A percentile compares a stretch with the other conserved stretches of the same genome.
Evolutionary conservation across 2,888 invertebrate genomes (phyloP).

Genomic region (Calephelis perditalis): DNA sequence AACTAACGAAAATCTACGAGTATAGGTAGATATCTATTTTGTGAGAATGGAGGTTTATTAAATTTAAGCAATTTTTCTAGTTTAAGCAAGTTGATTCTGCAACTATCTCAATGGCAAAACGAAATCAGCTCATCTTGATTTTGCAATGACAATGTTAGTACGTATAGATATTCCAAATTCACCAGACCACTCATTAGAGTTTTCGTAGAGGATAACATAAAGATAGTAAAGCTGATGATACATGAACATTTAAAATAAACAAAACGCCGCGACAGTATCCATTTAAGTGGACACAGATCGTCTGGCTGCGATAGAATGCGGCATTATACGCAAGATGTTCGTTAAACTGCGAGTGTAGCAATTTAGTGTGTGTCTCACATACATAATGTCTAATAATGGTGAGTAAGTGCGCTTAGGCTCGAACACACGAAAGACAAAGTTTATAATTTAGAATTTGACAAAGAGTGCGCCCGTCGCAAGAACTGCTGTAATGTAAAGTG

Average conservation of each 20-base stretch:
- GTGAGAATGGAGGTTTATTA: too few relatives aligned
- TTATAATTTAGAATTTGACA: not conserved
- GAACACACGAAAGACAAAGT: slow-evolving; percentile 14
- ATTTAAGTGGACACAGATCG: slow-evolving; percentile 34
- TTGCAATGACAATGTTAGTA: too few relatives aligned
- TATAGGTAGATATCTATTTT: too few relatives aligned
- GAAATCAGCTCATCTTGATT: too few relatives aligned
- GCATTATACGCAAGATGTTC: slow-evolving; percentile 37
- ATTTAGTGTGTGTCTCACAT: slow-evolving; percentile 54
- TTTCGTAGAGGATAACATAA: not conserved
- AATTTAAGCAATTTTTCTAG: too few relatives aligned
- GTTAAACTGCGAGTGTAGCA: slow-evolving; percentile 43
- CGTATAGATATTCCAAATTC: too few relatives aligned
- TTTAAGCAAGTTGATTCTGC: too few relatives aligned
- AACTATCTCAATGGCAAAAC: too few relatives aligned
- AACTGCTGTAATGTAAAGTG: too few relatives aligned
- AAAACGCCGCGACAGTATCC: slow-evolving; percentile 8
- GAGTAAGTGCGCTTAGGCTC: slow-evolving; percentile 31
- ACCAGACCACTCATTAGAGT: too few relatives aligned
- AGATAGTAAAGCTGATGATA: slow-evolving; percentile 5
- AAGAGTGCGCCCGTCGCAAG: too few relatives aligned
- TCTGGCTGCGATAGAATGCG: slow-evolving; percentile 34
- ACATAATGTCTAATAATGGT: slow-evolving; percentile 56
- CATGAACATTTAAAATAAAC: not conserved
- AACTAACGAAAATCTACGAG: too few relatives aligned